phyloP scores from a whole-genome alignment of 2,113 vertebrate genomes.

The Daphoenositta chrysoptera region DNA sequence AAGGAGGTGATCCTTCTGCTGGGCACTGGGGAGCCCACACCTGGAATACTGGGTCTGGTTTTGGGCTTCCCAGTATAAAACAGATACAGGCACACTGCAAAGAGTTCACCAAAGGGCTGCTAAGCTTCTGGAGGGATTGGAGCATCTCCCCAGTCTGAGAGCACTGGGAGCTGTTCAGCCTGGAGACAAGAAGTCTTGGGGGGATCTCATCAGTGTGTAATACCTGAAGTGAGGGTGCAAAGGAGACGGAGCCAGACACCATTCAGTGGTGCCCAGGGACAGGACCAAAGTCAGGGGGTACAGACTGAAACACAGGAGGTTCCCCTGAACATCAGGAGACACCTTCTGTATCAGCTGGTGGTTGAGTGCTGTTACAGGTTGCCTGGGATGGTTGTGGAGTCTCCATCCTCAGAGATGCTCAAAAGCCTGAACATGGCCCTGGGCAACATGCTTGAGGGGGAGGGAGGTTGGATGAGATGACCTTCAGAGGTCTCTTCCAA shows the following conservation, averaged over 20 bases:
- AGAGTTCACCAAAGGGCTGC: background rate
- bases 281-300: background rate
- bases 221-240: background rate
- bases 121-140: background rate
- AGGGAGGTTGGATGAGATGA: background rate
- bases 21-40: accelerated
- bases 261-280: background rate
- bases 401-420: background rate
- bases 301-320: background rate
- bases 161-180: background rate
- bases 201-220: background rate
- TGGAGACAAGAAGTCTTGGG: background rate
- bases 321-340: background rate
- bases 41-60: background rate
- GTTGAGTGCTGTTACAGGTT: background rate
- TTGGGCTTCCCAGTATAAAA: background rate
- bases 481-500: background rate
- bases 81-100: background rate
- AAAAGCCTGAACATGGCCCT: background rate
- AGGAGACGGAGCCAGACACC: accelerated
- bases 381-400: background rate
- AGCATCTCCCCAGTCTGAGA: background rate
- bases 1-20: background rate
- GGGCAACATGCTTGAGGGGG: background rate
- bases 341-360: background rate